Conservation (phyloP, 2,113 vertebrate genomes). For the Ameiurus melas region DNA sequence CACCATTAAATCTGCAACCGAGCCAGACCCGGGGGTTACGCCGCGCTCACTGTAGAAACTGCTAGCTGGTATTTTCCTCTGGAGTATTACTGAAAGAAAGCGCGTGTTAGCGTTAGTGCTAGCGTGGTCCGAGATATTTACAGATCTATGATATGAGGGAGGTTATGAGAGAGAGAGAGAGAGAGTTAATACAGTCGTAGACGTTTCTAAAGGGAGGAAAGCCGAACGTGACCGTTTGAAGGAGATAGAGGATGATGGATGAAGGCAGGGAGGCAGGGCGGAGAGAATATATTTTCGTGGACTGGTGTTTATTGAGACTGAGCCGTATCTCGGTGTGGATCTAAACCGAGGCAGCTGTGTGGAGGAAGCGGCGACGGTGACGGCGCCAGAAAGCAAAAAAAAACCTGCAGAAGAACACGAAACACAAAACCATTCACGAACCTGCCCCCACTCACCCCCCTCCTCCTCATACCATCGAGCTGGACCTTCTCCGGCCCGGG, state of each 20-base stretch:
- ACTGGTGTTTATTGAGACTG: neutral
- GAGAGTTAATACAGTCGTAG: neutral
- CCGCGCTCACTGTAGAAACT: neutral
- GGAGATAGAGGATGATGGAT: conserved; percentile 18
- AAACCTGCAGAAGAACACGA: neutral
- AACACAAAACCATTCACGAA: neutral
- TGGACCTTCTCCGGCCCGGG: neutral
- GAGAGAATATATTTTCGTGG: neutral
- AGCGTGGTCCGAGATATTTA: neutral
- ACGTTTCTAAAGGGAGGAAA: conserved; percentile 4
- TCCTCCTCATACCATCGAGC: neutral
- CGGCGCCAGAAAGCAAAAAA: neutral
- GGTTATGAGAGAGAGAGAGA: neutral
- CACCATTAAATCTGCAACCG: neutral
- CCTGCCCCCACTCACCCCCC: neutral
- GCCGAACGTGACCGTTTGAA: neutral
- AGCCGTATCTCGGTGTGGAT: neutral
- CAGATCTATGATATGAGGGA: conserved; percentile 5
- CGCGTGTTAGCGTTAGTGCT: neutral
- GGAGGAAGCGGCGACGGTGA: neutral
- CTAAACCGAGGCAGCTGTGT: conserved; percentile 15
- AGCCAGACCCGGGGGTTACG: neutral
- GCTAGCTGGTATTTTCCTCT: neutral
- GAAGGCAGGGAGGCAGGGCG: neutral
- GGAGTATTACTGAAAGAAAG: neutral